Conservation (phyloP, 2,797 vertebrate genomes). For the Chelon auratus region DNA sequence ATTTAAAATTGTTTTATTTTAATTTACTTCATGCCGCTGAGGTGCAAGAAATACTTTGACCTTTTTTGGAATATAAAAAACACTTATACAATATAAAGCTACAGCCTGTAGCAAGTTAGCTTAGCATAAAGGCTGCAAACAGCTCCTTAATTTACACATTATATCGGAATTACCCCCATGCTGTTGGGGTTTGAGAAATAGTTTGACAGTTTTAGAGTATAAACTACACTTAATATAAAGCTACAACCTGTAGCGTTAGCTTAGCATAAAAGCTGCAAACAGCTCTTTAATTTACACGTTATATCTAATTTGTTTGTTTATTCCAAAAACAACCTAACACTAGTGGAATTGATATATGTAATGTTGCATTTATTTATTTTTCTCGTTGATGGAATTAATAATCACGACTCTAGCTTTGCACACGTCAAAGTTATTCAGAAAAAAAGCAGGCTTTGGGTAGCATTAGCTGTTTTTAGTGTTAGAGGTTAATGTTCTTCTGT, state of each 20-base stretch:
- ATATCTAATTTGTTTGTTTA: neutral
- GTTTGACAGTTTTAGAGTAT: neutral
- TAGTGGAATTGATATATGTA: too few relatives aligned
- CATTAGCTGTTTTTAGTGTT: too few relatives aligned
- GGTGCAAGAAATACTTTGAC: neutral
- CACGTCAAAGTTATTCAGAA: too few relatives aligned
- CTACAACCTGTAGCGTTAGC: neutral
- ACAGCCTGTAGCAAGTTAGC: neutral
- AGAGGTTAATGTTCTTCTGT: too few relatives aligned
- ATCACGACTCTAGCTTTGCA: too few relatives aligned
- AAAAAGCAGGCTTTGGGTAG: too few relatives aligned
- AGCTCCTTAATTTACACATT: neutral
- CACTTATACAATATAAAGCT: too few relatives aligned
- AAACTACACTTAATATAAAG: too few relatives aligned
- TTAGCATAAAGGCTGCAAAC: neutral
- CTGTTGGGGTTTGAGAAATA: neutral
- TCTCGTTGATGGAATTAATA: too few relatives aligned
- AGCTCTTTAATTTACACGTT: neutral
- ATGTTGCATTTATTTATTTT: too few relatives aligned
- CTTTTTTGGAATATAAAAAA: neutral
- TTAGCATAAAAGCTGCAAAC: neutral
- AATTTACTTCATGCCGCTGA: neutral
- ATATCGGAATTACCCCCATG: neutral
- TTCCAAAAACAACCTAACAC: neutral
- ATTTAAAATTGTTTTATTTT: neutral